Conservation (phyloP, 2,113 vertebrate genomes). For the Zosterops pallidus region DNA sequence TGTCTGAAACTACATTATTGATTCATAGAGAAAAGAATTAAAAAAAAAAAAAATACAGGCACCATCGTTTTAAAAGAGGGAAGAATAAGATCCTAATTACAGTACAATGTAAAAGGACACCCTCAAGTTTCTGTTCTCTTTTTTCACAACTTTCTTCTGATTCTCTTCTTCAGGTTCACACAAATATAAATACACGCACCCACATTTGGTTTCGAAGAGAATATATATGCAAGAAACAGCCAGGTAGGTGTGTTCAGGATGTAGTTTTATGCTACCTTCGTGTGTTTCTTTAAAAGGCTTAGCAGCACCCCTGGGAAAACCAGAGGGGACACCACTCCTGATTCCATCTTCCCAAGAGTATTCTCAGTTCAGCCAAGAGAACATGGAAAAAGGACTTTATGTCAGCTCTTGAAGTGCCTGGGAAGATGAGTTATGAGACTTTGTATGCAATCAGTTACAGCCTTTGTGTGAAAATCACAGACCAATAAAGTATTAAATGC, state of each 20-base stretch:
- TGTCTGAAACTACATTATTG: background rate
- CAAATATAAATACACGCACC: background rate
- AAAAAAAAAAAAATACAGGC: background rate
- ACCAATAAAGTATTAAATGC: background rate
- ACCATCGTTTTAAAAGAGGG: background rate
- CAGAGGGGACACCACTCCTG: fast-evolving
- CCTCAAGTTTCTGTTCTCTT: background rate
- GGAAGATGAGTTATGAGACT: background rate
- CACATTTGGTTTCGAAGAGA: background rate
- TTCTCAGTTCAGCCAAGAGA: background rate
- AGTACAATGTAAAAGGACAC: background rate
- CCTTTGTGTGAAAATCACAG: background rate
- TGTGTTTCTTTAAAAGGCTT: background rate
- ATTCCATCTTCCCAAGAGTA: background rate
- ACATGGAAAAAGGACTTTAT: background rate
- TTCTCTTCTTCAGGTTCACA: background rate
- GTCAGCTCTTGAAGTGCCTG: fast-evolving
- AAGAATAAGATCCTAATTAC: background rate
- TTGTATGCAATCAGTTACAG: background rate
- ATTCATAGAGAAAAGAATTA: background rate
- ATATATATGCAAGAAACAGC: background rate
- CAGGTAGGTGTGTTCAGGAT: background rate
- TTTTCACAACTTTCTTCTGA: background rate
- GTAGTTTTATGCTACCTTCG: background rate
- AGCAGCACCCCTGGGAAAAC: background rate